These are phyloP conservation scores for Ciona savignyi DNA, from an alignment of 23 tunicate species.

Conservation along the genomic window DNA sequence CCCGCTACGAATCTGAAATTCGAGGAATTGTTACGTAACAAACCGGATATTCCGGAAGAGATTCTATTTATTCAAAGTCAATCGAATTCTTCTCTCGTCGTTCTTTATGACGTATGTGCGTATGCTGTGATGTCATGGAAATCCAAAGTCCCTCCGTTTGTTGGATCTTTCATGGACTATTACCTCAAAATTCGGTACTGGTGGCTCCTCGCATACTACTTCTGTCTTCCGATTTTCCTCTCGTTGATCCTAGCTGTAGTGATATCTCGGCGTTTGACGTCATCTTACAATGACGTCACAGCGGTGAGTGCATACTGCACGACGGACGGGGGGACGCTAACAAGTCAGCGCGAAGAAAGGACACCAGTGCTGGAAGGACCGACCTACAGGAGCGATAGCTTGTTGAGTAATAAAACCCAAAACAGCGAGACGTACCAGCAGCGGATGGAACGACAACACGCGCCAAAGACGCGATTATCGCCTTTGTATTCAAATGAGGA, in stretches of 20 bases:
- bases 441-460: slow-evolving; percentile 33
- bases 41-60: background rate
- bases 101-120: slow-evolving; percentile 35
- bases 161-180: slow-evolving; percentile 28
- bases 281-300: background rate
- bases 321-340: slow-evolving; percentile 35
- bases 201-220: slow-evolving; percentile 66
- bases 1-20: background rate
- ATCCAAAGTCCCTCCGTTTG: slow-evolving; percentile 14
- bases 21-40: background rate
- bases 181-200: slow-evolving; percentile 45
- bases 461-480: slow-evolving; percentile 25
- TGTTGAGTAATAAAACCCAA: slow-evolving; percentile 25
- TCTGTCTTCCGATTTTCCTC: slow-evolving; percentile 45
- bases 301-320: slow-evolving; percentile 3
- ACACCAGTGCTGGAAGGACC: slow-evolving; percentile 9
- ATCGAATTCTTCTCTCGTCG: background rate
- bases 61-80: background rate
- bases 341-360: slow-evolving; percentile 21
- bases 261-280: slow-evolving; percentile 51
- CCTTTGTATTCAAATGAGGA: slow-evolving; percentile 45
- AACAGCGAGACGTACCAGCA: slow-evolving; percentile 27
- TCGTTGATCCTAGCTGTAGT: slow-evolving; percentile 43
- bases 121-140: slow-evolving; percentile 37
- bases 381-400: slow-evolving; percentile 25